Evolutionary conservation across 2,888 invertebrate species (phyloP).

Genomic region (Drosophila melanosoma): DNA sequence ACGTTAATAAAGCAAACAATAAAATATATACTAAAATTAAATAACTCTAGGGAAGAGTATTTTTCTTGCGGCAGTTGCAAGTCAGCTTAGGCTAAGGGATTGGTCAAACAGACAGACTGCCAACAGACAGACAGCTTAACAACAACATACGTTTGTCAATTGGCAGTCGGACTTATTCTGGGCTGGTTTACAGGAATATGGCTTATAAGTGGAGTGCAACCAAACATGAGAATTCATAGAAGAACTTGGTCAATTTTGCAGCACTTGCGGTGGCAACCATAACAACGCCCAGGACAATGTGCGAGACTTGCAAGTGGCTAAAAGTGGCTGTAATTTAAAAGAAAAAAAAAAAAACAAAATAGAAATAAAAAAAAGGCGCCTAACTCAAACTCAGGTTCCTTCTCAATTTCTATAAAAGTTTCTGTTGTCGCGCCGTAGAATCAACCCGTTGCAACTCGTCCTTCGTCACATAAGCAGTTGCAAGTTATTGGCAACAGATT

Average conservation of each 20-base stretch:
- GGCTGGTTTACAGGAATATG: slow-evolving; percentile 1
- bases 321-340: slow-evolving; percentile 31
- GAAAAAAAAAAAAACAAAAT: background rate
- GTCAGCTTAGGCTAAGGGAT: background rate
- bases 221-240: slow-evolving; percentile 57
- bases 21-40: background rate
- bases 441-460: slow-evolving; percentile 41
- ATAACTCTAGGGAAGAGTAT: background rate
- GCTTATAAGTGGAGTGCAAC: slow-evolving; percentile 37
- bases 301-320: slow-evolving; percentile 7
- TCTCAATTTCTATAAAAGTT: background rate
- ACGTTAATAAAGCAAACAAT: background rate
- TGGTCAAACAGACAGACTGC: slow-evolving; percentile 14
- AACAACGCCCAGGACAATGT: slow-evolving; percentile 43
- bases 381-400: background rate
- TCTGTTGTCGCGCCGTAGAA: slow-evolving; percentile 56
- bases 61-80: background rate
- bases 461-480: slow-evolving; percentile 75
- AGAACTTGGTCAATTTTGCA: slow-evolving; percentile 51
- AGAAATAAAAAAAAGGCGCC: background rate
- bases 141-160: slow-evolving; percentile 23
- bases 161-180: slow-evolving; percentile 1
- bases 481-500: slow-evolving; percentile 78
- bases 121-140: slow-evolving; percentile 5
- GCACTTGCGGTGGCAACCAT: slow-evolving; percentile 30